These are phyloP conservation scores for Rhagonycha fulva DNA, from an alignment of 2,888 invertebrate species.

Conservation along the genomic window DNA sequence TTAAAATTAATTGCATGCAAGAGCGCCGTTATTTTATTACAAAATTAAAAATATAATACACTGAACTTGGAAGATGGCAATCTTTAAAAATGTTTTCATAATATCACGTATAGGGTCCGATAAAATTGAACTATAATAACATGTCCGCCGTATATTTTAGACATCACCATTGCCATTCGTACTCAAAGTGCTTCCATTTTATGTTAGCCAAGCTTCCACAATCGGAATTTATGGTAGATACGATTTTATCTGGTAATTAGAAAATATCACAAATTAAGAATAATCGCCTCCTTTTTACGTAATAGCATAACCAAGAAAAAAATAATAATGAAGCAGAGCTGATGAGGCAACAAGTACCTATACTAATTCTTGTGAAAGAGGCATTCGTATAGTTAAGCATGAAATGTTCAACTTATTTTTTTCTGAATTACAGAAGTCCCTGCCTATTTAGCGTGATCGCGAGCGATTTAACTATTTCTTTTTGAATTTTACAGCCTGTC, in stretches of 20 bases:
- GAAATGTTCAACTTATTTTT: background rate
- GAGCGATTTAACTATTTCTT: background rate
- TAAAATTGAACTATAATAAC: conserved; percentile 51
- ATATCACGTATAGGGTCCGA: conserved; percentile 42
- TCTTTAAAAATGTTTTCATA: conserved; percentile 45
- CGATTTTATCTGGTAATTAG: background rate
- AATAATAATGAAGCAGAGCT: background rate
- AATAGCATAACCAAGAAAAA: background rate
- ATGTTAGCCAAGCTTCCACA: background rate
- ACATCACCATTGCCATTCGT: conserved; percentile 41
- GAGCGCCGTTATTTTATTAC: conserved; percentile 52
- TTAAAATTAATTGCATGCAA: conserved; percentile 55
- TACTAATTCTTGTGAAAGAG: background rate
- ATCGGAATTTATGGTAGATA: background rate
- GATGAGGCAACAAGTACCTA: background rate
- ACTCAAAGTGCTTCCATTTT: conserved; percentile 21
- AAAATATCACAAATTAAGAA: background rate
- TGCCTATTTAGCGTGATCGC: background rate
- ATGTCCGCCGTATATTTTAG: conserved; percentile 46
- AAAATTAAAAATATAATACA: conserved; percentile 51
- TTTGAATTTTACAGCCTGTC: background rate
- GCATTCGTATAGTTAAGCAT: too few species aligned
- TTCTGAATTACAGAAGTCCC: background rate
- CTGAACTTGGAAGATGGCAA: conserved; percentile 38
- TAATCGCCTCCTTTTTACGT: background rate